Evolutionary conservation across 2,113 vertebrate species (phyloP).

Genomic region (Poeciliopsis turrubarensis): DNA sequence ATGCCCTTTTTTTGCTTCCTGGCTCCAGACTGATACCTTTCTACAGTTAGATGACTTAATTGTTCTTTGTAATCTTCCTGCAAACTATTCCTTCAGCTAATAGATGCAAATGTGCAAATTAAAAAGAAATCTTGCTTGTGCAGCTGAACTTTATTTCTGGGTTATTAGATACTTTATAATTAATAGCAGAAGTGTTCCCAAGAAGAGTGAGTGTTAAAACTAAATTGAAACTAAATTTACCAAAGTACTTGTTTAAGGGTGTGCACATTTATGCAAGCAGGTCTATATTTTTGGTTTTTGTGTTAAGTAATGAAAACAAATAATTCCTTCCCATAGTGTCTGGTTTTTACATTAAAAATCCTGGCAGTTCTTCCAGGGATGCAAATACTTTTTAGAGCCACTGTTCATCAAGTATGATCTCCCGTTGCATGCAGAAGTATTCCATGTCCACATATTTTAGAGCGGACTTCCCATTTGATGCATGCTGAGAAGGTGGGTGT

Average conservation of each 20-base stretch:
- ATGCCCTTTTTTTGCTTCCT: too few species aligned
- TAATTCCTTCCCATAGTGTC: background rate
- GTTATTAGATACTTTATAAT: too few species aligned
- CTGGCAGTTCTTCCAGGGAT: too few species aligned
- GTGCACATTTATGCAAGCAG: background rate
- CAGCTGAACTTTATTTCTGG: too few species aligned
- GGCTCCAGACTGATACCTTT: too few species aligned
- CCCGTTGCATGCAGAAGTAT: slow-evolving; percentile 7
- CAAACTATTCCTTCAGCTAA: background rate
- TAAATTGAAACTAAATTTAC: too few species aligned
- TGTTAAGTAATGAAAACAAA: background rate
- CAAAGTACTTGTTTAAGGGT: too few species aligned
- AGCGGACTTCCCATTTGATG: slow-evolving; percentile 48
- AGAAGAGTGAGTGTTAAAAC: background rate
- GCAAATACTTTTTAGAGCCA: too few species aligned
- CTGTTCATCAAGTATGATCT: slow-evolving; percentile 33
- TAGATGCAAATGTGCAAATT: too few species aligned
- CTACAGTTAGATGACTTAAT: background rate
- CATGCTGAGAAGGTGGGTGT: slow-evolving; percentile 69
- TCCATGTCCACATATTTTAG: slow-evolving; percentile 29
- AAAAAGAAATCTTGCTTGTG: too few species aligned
- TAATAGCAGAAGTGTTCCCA: background rate
- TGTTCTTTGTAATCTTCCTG: background rate
- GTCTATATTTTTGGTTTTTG: background rate
- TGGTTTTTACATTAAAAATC: background rate